Evolutionary conservation across 1,140 invertebrate genomes (phyloP), one percentile per base, ranked within the genome.

Genomic region (Drosophila sp.): DNA sequence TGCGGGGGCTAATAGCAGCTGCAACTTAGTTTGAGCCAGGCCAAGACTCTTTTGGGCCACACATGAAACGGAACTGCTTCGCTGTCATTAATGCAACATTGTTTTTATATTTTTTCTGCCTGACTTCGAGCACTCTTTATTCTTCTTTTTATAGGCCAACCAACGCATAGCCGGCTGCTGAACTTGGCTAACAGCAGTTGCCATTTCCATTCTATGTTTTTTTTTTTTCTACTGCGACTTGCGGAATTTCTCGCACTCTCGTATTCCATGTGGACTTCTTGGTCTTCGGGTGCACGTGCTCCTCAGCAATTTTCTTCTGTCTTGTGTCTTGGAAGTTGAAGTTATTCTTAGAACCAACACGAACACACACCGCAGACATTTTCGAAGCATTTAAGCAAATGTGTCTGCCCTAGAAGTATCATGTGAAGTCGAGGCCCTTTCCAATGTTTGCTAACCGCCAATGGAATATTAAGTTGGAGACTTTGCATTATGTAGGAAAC

Each of bases 191-290:
- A 56, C 40, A 32, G 14, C 50, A 18, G 14, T 53, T 18, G 16
- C 50, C 50, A 36, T 56, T 54, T 48, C 54, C 51, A 34, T 56
- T 21, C 29, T 14, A 51, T 27, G 48, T 61, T 43, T 25, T 29
- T n/a, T n/a, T n/a, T n/a, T n/a, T n/a, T n/a, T n/a, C n/a, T 27
- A 50, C n/a, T 27, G 48, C n/a, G 34, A 13, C 43, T 51, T 72
- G 69, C 7, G 71, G 71, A 74, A 74, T 74, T 62, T 69, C 63
- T 72, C 54, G 29, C 70, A 72, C 64, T 72, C 34, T 29, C 51
- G 45, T 65, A 58, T 72, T 43, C 70, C 54, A 69, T 61, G 50
- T 27, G 27, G 25, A 29, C 46, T 50, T 53, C 29, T 53, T 21
- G 50, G 25, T 32, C 51, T 67, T 18, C 3, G 34, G 34, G 21